Conservation (phyloP, 2,888 invertebrate genomes). For the Conomelus anceps region DNA sequence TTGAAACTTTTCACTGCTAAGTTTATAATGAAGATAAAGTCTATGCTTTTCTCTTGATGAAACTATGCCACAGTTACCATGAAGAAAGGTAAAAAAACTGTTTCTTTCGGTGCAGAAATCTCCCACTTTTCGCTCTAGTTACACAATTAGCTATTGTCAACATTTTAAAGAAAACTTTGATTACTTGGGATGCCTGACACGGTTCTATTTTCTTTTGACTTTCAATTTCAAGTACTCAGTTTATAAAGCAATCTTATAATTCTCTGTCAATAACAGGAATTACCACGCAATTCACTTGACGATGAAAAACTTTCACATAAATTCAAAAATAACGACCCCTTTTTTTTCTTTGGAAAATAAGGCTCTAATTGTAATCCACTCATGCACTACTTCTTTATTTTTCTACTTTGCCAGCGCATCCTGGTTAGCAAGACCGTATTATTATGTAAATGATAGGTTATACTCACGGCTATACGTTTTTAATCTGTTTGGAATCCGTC, state of each 20-base stretch:
- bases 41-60: no score
- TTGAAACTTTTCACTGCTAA: no score
- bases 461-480: not conserved
- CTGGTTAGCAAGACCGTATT: not conserved
- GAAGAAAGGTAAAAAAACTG: no score
- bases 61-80: no score
- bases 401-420: not conserved
- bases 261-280: not conserved
- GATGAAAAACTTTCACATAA: not conserved
- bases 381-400: not conserved
- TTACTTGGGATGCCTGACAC: not conserved
- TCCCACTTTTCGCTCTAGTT: no score
- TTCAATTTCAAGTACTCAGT: not conserved
- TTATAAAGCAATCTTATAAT: not conserved
- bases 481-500: not conserved
- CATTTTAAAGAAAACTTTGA: not conserved
- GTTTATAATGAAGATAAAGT: no score
- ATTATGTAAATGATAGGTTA: not conserved
- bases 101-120: no score
- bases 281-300: not conserved
- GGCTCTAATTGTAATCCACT: not conserved
- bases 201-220: not conserved
- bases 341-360: not conserved
- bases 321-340: not conserved
- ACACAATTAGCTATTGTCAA: not conserved